These are phyloP conservation scores for Trematocara macrostoma DNA, from an alignment of 2,113 vertebrate genomes.

Conservation along the genomic window DNA sequence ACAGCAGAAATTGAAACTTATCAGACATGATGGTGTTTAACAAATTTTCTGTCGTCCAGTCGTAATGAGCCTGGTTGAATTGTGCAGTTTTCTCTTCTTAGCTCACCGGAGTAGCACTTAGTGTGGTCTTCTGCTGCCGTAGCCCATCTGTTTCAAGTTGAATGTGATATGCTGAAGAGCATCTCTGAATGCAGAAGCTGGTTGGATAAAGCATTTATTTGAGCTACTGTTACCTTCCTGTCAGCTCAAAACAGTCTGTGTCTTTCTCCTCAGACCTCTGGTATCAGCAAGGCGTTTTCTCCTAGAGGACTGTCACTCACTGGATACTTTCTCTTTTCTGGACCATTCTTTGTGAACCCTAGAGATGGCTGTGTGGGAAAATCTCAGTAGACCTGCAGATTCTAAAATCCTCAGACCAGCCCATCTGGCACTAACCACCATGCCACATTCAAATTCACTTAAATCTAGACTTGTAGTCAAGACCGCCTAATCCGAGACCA, in stretches of 20 bases:
- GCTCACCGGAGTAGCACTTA: not conserved
- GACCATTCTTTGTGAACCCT: not conserved
- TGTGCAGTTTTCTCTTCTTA: not conserved
- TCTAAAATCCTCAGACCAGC: not conserved
- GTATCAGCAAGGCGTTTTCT: not conserved
- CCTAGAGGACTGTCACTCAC: not conserved
- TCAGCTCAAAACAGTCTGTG: not conserved
- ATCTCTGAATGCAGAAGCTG: not conserved
- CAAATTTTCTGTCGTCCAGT: not conserved
- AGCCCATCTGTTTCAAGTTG: not conserved
- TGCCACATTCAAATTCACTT: not conserved
- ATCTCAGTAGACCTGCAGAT: not conserved
- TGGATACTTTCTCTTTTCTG: not conserved
- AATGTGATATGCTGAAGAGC: not conserved
- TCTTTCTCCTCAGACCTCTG: not conserved
- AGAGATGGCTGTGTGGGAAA: not conserved
- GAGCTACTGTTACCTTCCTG: not conserved
- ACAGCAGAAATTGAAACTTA: not conserved
- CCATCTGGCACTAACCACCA: not conserved
- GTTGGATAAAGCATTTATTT: not conserved
- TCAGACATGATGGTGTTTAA: not conserved
- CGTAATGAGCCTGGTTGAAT: rapidly evolving
- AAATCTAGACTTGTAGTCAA: not conserved
- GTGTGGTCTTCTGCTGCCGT: not conserved
- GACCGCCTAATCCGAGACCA: no score